Evolutionary conservation across 2,113 vertebrate species (phyloP), one percentile per base, ranked within the genome.

Genomic region (Macquaria australasica): DNA sequence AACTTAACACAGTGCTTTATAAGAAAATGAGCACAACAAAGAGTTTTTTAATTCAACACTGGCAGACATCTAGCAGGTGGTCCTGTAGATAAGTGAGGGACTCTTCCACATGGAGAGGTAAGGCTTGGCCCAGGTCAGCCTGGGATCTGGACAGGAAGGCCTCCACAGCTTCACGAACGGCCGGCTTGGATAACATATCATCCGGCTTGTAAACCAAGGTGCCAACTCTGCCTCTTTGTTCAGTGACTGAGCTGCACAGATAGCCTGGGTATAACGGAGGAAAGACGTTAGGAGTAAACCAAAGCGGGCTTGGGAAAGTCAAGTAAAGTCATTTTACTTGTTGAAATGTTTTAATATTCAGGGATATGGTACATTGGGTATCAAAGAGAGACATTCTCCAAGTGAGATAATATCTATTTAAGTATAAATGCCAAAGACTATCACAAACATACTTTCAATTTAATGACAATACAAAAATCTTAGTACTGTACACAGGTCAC

Each of bases 91-190:
- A 89, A 11, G 74, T 85, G 70, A 97, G 87, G 11, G 96, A 97
- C 78, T 97, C 95, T 11, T 87, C 92, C 41, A 98, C 94, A 50
- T 97, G 95, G 0, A 76, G 82, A 9, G 96, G 96, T 3, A 98
- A 89, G 3, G 94, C 91, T 51, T 95, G 77, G 34, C 94, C 96
- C 2, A 97, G 83, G 81, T 95, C 93, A 23, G 92, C 68, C 80
- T 87, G 55, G 39, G 95, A 95, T 77, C 95, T 96, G 28, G 74
- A 87, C 48, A 90, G 92, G 84, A 98, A 97, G 55, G 84, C 62
- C 3, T 96, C 85, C 0, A 96, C 89, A 3, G 95, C 96, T 70
- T 94, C 87, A 8, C 92, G 88, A 58, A 99, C 89, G 0, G 95
- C 96, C 1, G 88, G 6, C 11, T 74, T 87, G 1, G 93, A 95